Percentiles rank a stretch among this genome's conserved stretches.
These are phyloP conservation scores for Gephyroberyx darwinii DNA, from an alignment of 2,797 vertebrate genomes.

Conservation along the genomic window DNA sequence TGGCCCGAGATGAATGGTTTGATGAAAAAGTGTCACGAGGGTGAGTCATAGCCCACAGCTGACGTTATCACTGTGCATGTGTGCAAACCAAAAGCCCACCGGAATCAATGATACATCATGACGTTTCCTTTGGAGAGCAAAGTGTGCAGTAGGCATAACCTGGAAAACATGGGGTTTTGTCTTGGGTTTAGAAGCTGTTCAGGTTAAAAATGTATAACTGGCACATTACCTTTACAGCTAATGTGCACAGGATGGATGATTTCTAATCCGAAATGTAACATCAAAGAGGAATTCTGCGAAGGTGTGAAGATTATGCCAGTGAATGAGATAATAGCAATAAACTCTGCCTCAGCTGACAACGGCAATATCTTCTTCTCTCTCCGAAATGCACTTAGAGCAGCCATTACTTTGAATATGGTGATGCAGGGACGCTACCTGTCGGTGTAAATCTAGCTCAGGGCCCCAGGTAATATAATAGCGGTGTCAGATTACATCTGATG, in stretches of 20 bases:
- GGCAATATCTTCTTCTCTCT: constrained; percentile 53
- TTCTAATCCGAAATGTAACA: constrained; percentile 42
- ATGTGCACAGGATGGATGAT: constrained; percentile 21
- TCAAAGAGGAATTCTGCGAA: constrained; percentile 28
- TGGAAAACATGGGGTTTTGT: constrained; percentile 37
- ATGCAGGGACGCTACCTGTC: constrained; percentile 56
- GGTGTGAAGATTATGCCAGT: constrained; percentile 45
- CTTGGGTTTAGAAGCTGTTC: constrained; percentile 35
- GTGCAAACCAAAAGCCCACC: constrained; percentile 55
- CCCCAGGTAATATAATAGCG: constrained; percentile 69
- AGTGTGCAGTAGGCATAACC: constrained; percentile 30
- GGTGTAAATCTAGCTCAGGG: constrained; percentile 58
- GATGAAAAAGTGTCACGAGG: constrained; percentile 42
- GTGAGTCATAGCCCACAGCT: constrained; percentile 63
- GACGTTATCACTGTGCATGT: constrained; percentile 58
- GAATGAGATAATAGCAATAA: constrained; percentile 54
- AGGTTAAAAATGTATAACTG: constrained; percentile 40
- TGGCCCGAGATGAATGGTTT: constrained; percentile 53
- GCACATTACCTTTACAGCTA: constrained; percentile 17
- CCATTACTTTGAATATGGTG: constrained; percentile 73
- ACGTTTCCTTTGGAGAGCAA: constrained; percentile 45
- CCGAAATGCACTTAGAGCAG: constrained; percentile 69
- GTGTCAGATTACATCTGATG: constrained; percentile 63
- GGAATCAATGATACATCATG: constrained; percentile 58
- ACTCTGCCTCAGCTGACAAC: constrained; percentile 42